Percentiles rank a stretch among this genome's conserved stretches.
Conservation (phyloP, 1,140 invertebrate genomes). For the Calephelis virginiensis region DNA sequence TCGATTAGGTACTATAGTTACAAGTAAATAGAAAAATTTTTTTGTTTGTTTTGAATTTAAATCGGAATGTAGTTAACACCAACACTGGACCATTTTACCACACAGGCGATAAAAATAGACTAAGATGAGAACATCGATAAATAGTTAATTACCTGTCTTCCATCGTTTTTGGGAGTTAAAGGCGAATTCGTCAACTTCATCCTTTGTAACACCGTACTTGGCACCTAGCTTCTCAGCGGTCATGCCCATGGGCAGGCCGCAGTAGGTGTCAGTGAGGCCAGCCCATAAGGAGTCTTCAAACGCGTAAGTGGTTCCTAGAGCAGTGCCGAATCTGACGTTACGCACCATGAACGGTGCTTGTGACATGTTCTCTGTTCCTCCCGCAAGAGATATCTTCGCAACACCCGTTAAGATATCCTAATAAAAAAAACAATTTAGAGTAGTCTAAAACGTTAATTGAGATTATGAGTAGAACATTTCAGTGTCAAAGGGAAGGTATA, state of each 20-base stretch:
- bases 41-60: too few species aligned
- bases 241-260: conserved; percentile 96
- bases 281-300: conserved; percentile 96
- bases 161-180: conserved; percentile 90
- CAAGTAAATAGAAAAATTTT: too few species aligned
- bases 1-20: too few species aligned
- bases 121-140: too few species aligned
- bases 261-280: conserved; percentile 92
- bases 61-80: too few species aligned
- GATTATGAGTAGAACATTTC: too few species aligned
- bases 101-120: background rate
- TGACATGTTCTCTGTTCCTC: conserved; percentile 97
- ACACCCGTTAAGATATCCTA: conserved; percentile 94
- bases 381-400: conserved; percentile 92
- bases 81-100: too few species aligned
- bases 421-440: background rate
- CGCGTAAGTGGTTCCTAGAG: conserved; percentile 87
- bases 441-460: background rate
- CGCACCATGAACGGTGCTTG: conserved; percentile 94
- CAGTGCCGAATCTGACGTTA: conserved; percentile 94
- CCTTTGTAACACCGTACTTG: conserved; percentile 91
- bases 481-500: too few species aligned
- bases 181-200: conserved; percentile 94
- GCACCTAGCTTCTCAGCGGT: conserved; percentile 98
- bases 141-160: background rate